Evolutionary conservation across 1,140 invertebrate genomes (phyloP).

Genomic region (Micrasema minimum): DNA sequence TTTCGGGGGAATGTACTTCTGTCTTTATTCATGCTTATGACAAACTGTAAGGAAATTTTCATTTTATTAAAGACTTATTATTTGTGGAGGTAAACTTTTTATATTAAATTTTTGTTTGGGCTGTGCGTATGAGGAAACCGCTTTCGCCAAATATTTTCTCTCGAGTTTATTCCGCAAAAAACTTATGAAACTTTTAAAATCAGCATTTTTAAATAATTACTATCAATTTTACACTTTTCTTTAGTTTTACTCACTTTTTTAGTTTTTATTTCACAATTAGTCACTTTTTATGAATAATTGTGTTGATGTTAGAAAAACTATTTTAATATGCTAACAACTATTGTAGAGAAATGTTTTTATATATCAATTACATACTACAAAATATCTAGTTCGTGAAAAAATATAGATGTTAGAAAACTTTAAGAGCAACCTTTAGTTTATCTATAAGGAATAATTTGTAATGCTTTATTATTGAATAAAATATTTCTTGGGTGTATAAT

Average conservation of each 20-base stretch:
- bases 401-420: too few relatives aligned
- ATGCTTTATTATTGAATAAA: too few relatives aligned
- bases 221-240: background rate
- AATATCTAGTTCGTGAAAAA: too few relatives aligned
- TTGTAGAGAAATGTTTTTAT: too few relatives aligned
- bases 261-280: background rate
- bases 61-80: constrained; percentile 27
- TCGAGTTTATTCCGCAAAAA: background rate
- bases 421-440: too few relatives aligned
- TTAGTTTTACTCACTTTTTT: background rate
- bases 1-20: constrained; percentile 5
- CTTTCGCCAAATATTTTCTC: background rate
- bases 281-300: background rate
- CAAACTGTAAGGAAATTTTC: constrained; percentile 18
- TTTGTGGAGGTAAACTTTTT: constrained; percentile 23
- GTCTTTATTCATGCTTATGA: constrained; percentile 31
- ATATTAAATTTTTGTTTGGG: constrained; percentile 26
- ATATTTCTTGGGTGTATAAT: too few relatives aligned
- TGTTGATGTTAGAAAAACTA: background rate
- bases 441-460: too few relatives aligned
- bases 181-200: background rate
- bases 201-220: background rate
- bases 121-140: constrained; percentile 11
- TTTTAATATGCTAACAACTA: background rate
- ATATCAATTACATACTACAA: too few relatives aligned